Conservation (phyloP, 1,140 invertebrate species). For the Colletes gigas region DNA sequence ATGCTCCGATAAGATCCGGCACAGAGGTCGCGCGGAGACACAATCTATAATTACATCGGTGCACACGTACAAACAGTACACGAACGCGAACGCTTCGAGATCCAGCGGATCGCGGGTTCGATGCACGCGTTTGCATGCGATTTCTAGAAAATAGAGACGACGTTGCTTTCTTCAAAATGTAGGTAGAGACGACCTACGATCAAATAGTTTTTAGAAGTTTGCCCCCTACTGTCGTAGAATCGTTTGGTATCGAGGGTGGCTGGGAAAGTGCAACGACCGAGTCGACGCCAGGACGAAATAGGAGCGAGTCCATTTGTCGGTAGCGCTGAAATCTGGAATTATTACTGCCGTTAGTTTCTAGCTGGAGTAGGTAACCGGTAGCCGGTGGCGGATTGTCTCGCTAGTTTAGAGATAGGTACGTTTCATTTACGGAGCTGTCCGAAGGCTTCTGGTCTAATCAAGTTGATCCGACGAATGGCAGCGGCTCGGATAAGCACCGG, state of each 20-base stretch:
- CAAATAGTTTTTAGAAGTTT: too few species aligned
- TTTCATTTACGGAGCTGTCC: slow-evolving; percentile 47
- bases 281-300: not conserved
- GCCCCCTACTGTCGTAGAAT: too few species aligned
- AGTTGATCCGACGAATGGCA: slow-evolving; percentile 58
- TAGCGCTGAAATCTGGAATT: slow-evolving; percentile 17
- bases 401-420: slow-evolving; percentile 35
- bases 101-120: slow-evolving; percentile 28
- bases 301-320: slow-evolving; percentile 3
- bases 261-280: slow-evolving; percentile 15
- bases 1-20: slow-evolving; percentile 69
- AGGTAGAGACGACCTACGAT: too few species aligned
- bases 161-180: too few species aligned
- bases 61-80: slow-evolving; percentile 50
- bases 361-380: not conserved
- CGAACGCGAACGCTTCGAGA: not conserved
- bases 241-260: too few species aligned
- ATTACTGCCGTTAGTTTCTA: slow-evolving; percentile 30
- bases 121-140: slow-evolving; percentile 41
- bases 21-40: slow-evolving; percentile 75
- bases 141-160: too few species aligned
- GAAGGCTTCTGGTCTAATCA: slow-evolving; percentile 55
- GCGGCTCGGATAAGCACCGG: slow-evolving; percentile 43
- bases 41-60: slow-evolving; percentile 79
- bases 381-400: not conserved